Evolutionary conservation across 2,797 vertebrate species (phyloP).

Genomic region (Spinibarbus caldwelli): DNA sequence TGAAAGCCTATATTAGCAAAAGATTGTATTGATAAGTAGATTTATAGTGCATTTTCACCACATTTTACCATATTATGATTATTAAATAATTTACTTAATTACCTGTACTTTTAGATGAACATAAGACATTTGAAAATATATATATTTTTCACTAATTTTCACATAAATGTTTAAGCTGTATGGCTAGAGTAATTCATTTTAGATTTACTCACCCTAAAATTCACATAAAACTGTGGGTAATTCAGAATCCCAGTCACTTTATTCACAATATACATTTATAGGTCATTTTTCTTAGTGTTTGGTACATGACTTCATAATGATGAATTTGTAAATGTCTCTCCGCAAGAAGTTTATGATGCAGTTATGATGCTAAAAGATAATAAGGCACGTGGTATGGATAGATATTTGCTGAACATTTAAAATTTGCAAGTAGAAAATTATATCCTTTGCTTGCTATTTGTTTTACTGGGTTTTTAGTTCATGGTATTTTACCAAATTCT

Average conservation of each 20-base stretch:
- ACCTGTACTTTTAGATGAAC: background rate
- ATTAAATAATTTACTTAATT: background rate
- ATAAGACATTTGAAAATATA: background rate
- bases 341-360: background rate
- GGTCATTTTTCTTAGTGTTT: background rate
- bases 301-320: no score
- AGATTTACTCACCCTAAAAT: background rate
- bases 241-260: background rate
- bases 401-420: no score
- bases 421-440: no score
- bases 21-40: background rate
- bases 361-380: background rate
- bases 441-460: no score
- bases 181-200: background rate
- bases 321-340: no score
- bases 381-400: background rate
- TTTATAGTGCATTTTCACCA: background rate
- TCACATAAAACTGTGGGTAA: background rate
- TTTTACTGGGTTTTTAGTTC: no score
- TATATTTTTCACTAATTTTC: background rate
- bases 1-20: background rate
- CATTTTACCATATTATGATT: background rate
- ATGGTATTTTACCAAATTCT: no score
- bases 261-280: background rate
- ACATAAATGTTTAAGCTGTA: background rate